Evolutionary conservation across 2,113 vertebrate genomes (phyloP).

Genomic region (Eurystomus gularis): DNA sequence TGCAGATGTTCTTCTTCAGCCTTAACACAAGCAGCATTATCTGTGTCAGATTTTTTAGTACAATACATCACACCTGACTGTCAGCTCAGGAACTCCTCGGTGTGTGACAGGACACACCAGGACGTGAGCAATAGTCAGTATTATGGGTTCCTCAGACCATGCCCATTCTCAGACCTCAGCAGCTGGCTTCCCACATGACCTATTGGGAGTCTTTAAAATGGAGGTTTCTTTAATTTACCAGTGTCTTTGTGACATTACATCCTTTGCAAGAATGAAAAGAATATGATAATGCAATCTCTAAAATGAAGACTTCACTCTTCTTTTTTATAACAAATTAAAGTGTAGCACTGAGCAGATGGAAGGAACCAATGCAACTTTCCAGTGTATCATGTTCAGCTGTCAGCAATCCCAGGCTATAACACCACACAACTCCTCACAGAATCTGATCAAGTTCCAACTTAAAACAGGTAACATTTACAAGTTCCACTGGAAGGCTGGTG

Average conservation of each 20-base stretch:
- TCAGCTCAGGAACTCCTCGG: not conserved
- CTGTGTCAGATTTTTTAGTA: not conserved
- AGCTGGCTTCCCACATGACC: not conserved
- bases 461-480: not conserved
- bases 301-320: not conserved
- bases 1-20: not conserved
- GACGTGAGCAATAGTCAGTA: not conserved
- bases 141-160: fast-evolving
- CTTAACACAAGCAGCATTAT: not conserved
- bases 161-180: not conserved
- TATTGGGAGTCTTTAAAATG: not conserved
- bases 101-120: not conserved
- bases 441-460: not conserved
- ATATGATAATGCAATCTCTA: not conserved
- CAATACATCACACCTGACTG: not conserved
- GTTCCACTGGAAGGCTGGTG: not conserved
- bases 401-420: not conserved
- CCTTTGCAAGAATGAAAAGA: not conserved
- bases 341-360: not conserved
- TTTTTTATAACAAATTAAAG: not conserved
- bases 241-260: not conserved
- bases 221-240: not conserved
- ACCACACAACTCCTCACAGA: not conserved
- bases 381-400: not conserved
- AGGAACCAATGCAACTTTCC: not conserved